These are phyloP conservation scores for Drosophila nigricruria DNA, from an alignment of 2,888 invertebrate genomes.

Conservation along the genomic window DNA sequence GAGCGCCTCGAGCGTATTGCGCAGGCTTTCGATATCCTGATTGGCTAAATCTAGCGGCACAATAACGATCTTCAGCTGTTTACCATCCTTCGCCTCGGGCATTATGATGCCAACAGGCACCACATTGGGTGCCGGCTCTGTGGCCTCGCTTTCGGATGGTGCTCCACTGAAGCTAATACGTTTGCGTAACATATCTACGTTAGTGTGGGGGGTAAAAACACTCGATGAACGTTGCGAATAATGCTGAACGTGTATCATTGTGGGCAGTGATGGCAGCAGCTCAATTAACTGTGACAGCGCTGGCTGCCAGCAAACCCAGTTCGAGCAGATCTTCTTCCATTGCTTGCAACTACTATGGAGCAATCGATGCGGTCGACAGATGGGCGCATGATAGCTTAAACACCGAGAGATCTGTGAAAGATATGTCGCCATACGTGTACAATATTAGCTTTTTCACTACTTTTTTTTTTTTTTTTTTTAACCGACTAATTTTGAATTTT, in stretches of 20 bases:
- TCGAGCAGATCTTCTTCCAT: slow-evolving; percentile 45
- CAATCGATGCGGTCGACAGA: slow-evolving; percentile 49
- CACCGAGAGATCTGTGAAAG: slow-evolving; percentile 69
- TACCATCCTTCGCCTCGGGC: slow-evolving; percentile 42
- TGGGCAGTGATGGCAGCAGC: slow-evolving; percentile 15
- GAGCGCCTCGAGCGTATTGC: slow-evolving; percentile 66
- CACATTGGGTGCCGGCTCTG: slow-evolving; percentile 6
- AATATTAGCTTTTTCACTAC: not conserved
- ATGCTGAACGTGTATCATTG: slow-evolving; percentile 46
- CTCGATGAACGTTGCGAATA: slow-evolving; percentile 49
- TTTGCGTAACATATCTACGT: slow-evolving; percentile 61
- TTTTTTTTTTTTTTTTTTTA: not conserved
- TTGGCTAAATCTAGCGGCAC: slow-evolving; percentile 72
- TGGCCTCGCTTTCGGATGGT: slow-evolving; percentile 10
- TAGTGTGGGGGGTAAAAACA: slow-evolving; percentile 47
- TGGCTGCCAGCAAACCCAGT: slow-evolving; percentile 16
- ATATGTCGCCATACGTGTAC: slow-evolving; percentile 43
- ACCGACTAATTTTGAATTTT: slow-evolving; percentile 10
- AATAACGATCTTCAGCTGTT: slow-evolving; percentile 69
- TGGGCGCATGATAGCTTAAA: slow-evolving; percentile 61
- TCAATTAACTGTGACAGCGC: slow-evolving; percentile 13
- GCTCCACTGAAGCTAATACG: slow-evolving; percentile 63
- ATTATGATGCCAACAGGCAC: slow-evolving; percentile 64
- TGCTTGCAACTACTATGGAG: slow-evolving; percentile 46
- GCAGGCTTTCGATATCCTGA: slow-evolving; percentile 57